Base-by-base conservation (phyloP, 2,797 vertebrate species). In the Chloroceryle amazona region DNA sequence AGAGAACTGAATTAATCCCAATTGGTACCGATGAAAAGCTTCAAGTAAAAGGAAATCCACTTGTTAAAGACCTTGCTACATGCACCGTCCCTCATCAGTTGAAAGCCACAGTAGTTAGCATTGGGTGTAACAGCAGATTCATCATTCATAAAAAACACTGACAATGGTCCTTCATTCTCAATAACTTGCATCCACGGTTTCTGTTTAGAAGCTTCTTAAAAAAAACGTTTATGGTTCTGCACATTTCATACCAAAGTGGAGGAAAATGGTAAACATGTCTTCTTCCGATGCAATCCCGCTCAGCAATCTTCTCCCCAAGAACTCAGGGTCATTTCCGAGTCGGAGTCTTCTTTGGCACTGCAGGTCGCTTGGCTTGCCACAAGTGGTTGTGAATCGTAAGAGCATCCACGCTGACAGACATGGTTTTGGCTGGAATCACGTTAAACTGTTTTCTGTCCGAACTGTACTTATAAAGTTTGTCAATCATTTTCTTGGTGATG, bases 401-500 rank as follows among this genome's bases (percentile, higher is more conserved):
- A 3, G 99, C 99, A 10, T 99, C 99, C 97, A 99, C 99, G 1
- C 99, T 99, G 97, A 99, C 99, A 0, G 99, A 99, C 98, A 99
- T 99, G 84, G 99, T 99, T 98, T 99, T 99, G 98, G 99, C 99
- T 5, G 99, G 99, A 89, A 99, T 99, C 97, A 99, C 98, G 1
- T 98, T 99, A 80, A 99, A 99, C 98, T 99, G 99, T 97, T 99
- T 99, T 9, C 99, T 98, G 98, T 99, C 99, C 0, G 99, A 99
- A 97, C 98, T 99, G 98, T 99, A 99, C 95, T 99, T 99, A 94
- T 99, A 99, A 74, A 99, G 98, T 97, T 99, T 99, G 97, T 99
- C 99, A 11, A 99, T 99, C 99, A 99, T 99, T 97, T 99, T 99
- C 98, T 99, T 99, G 97, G 98, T 98, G 98, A 99, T 99, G 98